Conservation (phyloP, 2,797 vertebrate genomes). For the Mormyrops attenuatus region DNA sequence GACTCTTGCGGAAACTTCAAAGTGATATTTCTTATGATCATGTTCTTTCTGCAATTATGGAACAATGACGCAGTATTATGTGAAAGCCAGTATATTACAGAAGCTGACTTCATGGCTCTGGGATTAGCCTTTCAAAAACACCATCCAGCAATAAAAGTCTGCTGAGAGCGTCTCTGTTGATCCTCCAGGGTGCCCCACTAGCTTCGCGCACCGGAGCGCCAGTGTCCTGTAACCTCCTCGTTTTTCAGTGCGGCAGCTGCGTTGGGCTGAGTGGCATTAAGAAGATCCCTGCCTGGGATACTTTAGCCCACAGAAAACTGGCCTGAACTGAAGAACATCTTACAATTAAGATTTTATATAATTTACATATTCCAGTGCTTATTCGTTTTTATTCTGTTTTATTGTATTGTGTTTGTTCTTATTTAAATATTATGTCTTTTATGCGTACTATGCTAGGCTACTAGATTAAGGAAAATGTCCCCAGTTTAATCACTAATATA, state of each 20-base stretch:
- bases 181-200: neutral
- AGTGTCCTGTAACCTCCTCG: neutral
- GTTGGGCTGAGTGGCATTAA: neutral
- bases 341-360: neutral
- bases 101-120: slow-evolving; percentile 32
- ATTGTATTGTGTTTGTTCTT: neutral
- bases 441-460: neutral
- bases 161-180: slow-evolving; percentile 28
- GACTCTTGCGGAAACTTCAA: slow-evolving; percentile 55
- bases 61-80: slow-evolving; percentile 53
- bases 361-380: neutral
- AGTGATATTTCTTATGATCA: slow-evolving; percentile 55
- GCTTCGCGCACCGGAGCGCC: neutral
- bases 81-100: slow-evolving; percentile 51
- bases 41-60: slow-evolving; percentile 53
- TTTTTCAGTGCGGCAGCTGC: neutral
- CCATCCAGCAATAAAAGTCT: slow-evolving; percentile 47
- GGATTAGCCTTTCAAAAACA: slow-evolving; percentile 57
- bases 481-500: neutral
- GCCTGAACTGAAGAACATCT: neutral
- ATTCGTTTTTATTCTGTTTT: neutral
- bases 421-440: neutral
- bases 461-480: neutral
- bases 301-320: neutral
- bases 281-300: neutral